Conservation (phyloP, 1,140 invertebrate genomes). For the Zaprionus ornatus region DNA sequence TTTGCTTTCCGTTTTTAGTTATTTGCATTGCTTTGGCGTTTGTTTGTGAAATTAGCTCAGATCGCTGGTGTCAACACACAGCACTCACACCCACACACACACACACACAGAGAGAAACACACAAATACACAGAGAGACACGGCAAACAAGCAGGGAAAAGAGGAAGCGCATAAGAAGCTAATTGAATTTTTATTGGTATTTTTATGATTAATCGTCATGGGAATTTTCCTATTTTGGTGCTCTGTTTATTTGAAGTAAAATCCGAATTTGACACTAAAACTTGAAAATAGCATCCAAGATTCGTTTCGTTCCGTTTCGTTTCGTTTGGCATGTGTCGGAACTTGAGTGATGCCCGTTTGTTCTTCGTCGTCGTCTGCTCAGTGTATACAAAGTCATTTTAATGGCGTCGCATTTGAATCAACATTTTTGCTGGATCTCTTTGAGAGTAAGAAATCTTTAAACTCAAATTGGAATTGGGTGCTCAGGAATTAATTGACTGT, state of each 20-base stretch:
- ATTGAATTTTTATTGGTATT: constrained; percentile 78
- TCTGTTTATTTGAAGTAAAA: constrained; percentile 57
- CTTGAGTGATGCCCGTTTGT: constrained; percentile 63
- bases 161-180: constrained; percentile 50
- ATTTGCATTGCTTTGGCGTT: constrained; percentile 48
- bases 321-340: constrained; percentile 51
- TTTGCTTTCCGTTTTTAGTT: constrained; percentile 45
- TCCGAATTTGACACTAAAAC: constrained; percentile 54
- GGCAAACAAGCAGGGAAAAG: not conserved
- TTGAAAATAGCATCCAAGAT: constrained; percentile 35
- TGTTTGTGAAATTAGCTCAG: constrained; percentile 58
- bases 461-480: constrained; percentile 22
- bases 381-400: constrained; percentile 46
- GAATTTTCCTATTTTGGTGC: constrained; percentile 52
- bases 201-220: constrained; percentile 81
- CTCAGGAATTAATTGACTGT: constrained; percentile 29
- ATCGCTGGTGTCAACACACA: constrained; percentile 54
- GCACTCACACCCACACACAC: too few relatives aligned
- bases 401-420: constrained; percentile 26
- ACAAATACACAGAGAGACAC: too few relatives aligned
- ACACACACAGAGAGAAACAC: too few relatives aligned
- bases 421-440: constrained; percentile 9
- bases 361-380: constrained; percentile 8
- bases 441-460: constrained; percentile 39
- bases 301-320: not conserved